Evolutionary conservation across 2,113 vertebrate genomes (phyloP).

Genomic region (Indicator indicator): DNA sequence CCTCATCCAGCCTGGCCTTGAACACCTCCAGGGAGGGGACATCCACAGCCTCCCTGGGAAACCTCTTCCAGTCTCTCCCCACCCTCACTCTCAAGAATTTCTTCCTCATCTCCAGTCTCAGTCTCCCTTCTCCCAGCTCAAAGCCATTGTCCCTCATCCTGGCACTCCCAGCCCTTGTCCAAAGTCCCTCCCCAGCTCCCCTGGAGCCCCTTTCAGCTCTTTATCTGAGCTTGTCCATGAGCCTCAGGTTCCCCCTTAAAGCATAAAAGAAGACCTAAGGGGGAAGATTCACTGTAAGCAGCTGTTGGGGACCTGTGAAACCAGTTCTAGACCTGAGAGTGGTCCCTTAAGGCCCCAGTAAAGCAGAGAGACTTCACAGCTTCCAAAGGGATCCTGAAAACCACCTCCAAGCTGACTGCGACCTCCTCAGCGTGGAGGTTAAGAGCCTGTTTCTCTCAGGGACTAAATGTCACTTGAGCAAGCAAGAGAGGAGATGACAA

Average conservation of each 20-base stretch:
- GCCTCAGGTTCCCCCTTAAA: neutral
- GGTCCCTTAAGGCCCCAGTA: neutral
- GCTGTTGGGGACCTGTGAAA: neutral
- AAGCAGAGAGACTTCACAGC: neutral
- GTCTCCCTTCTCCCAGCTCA: too few relatives aligned
- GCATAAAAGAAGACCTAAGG: neutral
- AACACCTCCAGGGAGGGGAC: too few relatives aligned
- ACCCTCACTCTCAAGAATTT: too few relatives aligned
- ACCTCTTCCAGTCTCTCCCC: too few relatives aligned
- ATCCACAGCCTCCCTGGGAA: too few relatives aligned
- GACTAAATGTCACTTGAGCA: neutral
- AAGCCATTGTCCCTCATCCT: too few relatives aligned
- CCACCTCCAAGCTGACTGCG: neutral
- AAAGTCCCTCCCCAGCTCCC: too few relatives aligned
- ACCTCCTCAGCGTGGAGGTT: fast-evolving
- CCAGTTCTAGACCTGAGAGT: neutral
- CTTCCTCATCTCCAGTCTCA: too few relatives aligned
- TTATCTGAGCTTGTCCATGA: neutral
- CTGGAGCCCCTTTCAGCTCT: neutral
- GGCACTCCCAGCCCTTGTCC: too few relatives aligned
- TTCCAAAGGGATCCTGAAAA: neutral
- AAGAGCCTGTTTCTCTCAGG: neutral
- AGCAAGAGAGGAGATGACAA: neutral
- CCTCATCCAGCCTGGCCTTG: too few relatives aligned
- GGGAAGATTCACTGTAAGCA: neutral